Base-by-base conservation (phyloP, 2,113 vertebrate species). In the Orthonyx spaldingii region DNA sequence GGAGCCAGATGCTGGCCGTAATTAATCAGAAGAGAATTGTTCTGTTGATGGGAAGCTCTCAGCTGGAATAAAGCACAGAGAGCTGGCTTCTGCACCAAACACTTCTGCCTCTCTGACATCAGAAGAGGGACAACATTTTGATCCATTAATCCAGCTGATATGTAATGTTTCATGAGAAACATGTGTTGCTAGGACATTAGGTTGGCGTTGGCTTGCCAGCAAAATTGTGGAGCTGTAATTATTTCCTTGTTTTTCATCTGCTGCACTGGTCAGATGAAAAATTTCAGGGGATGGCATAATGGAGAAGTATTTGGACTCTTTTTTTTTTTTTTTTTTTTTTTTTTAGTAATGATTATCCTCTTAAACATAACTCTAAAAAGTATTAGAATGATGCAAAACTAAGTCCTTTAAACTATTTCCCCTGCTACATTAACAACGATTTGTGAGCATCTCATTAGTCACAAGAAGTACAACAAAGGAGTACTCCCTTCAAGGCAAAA, bases 41-140 rank as follows among this genome's bases (percentile, higher is more conserved):
- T 90, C 71, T 93, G 63, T 59, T 92, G 87, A 83, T 74, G 71
- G 88, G 94, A 66, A 86, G 47, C 78, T 95, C 87, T 96, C 93
- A 94, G 85, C 39, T 95, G 81, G 71, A 76, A 83, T 90, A 50
- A 72, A 87, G 57, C 57, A 69, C 33, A 47, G 14, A 68, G 84
- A 80, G 22, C 87, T 90, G 90, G 35, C 64, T 93, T 90, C 68
- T 93, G 35, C 76, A 88, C 59, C 90, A 70, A 50, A 71, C 64
- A 71, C 64, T 95, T 90, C 68, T 80, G 75, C 46, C 23, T 83
- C 80, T 70, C 68, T 88, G 76, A 88, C 56, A 64, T 74, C 52
- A 49, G 85, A 77, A 88, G 71, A 80, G 52, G 49, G 68, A 76
- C 79, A 86, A 35, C 70, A 86, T 86, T 92, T 83, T 80, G 64